Base-by-base conservation (phyloP, 64 coral and sea anemone genomes). In the Cladopsammia gracilis region DNA sequence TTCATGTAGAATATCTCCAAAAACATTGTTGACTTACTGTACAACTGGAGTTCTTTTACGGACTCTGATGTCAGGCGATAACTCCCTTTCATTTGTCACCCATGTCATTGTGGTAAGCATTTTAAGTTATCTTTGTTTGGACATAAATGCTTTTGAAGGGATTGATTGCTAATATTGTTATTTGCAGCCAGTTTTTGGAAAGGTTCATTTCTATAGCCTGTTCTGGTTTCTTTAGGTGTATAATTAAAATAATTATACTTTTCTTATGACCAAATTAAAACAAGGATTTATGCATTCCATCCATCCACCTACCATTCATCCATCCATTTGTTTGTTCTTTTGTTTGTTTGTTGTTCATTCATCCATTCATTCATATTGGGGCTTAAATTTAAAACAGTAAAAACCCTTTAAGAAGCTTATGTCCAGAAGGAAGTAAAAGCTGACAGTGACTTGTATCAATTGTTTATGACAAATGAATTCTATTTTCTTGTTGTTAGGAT, bases 21-120 rank as follows among this genome's bases (percentile, higher is more conserved):
- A 99, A 77, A 99, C 98, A 13, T 76, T 96, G 54, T 65, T 99
- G 42, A 99, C 91, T 8, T 99, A 99, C 42, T 99, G 98, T 77
- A 99, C 98, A 58, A 99, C 93, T 96, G 98, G 98, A 8, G 91
- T 99, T 12, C 45, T 99, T 18, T 73, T 99, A 50, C 69, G 88
- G 43, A 94, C 98, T 4, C 65, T 99, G 43, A 99, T 99, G 88
- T 75, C 87, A 19, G 94, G 94, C 51, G 98, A 99, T 65, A 83
- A 83, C 45, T 93, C 73, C 46, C 60, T 99, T 0, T 96, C 94
- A 5, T 99, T 86, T 58, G 79, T 99, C 26, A 99, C 98, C 6
- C 98, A 99, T 82, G 88, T 99, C 85, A 89, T 99, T 61, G 98
- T 99, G 89, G 98, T 99, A 89, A 88, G 97, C 85, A 34, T n/a